Conservation (phyloP, 2,797 vertebrate species). For the Morelia viridis region DNA sequence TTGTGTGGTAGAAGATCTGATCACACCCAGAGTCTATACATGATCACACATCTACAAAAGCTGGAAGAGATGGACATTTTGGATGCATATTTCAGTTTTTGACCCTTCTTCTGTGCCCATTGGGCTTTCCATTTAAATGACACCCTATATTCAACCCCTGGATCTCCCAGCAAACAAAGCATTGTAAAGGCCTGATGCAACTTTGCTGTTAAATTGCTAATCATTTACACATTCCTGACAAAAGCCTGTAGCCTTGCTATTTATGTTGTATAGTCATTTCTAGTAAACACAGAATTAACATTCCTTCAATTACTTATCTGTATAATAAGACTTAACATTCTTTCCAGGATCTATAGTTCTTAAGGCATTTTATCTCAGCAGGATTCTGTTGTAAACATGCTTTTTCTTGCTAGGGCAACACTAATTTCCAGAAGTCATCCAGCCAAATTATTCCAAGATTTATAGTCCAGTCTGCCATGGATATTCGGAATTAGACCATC, state of each 20-base stretch:
- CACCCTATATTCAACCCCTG: neutral
- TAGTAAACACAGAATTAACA: constrained; percentile 63
- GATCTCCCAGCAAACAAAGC: neutral
- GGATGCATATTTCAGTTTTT: neutral
- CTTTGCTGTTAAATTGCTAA: constrained; percentile 35
- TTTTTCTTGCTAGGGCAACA: constrained; percentile 64
- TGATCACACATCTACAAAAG: neutral
- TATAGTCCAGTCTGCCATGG: constrained; percentile 46
- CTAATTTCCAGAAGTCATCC: constrained; percentile 63
- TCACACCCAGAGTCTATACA: neutral
- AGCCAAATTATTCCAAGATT: constrained; percentile 53
- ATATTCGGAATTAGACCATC: constrained; percentile 50
- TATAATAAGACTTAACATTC: constrained; percentile 67
- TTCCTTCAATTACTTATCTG: constrained; percentile 68
- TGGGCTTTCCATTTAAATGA: neutral
- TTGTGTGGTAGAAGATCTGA: neutral
- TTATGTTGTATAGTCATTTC: constrained; percentile 33
- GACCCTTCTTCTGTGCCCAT: neutral
- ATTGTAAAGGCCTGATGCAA: neutral
- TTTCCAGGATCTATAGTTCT: constrained; percentile 67
- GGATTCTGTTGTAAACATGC: constrained; percentile 59
- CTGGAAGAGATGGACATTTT: neutral
- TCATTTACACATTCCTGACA: constrained; percentile 15
- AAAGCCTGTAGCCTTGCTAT: constrained; percentile 35
- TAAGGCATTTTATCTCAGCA: constrained; percentile 62